Conservation (phyloP, 1,140 invertebrate genomes). For the Ostrea denselamellosa region DNA sequence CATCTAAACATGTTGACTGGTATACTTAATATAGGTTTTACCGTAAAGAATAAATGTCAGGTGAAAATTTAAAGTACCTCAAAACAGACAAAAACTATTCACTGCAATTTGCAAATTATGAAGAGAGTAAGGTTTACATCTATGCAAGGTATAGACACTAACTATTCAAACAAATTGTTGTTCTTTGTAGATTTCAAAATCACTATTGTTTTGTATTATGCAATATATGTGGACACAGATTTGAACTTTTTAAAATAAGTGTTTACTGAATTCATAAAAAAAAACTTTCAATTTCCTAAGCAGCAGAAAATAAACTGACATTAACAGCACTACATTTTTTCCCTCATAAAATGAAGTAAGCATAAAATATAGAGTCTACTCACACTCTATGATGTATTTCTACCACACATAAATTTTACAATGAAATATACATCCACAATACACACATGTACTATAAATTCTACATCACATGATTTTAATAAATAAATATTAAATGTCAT, state of each 20-base stretch:
- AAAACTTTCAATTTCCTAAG: neutral
- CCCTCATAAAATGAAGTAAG: neutral
- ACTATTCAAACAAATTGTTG: too few relatives aligned
- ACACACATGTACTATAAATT: neutral
- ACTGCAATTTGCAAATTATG: neutral
- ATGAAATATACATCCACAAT: neutral
- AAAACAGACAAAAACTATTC: neutral
- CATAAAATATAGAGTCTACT: neutral
- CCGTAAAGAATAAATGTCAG: neutral
- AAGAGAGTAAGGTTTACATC: neutral
- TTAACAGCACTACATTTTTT: neutral
- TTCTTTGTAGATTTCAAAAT: neutral
- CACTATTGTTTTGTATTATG: neutral
- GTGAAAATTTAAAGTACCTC: neutral
- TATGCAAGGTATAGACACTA: neutral
- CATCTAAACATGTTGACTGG: neutral
- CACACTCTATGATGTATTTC: neutral
- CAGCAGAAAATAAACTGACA: neutral
- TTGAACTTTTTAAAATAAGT: neutral
- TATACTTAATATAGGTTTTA: neutral
- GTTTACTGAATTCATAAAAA: too few relatives aligned
- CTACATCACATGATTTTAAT: conserved; percentile 16
- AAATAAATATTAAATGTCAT: conserved; percentile 24
- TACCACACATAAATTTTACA: conserved; percentile 1
- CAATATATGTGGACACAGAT: neutral